These are phyloP conservation scores for Vanessa tameamea DNA, from an alignment of 1,140 invertebrate genomes.

Conservation along the genomic window DNA sequence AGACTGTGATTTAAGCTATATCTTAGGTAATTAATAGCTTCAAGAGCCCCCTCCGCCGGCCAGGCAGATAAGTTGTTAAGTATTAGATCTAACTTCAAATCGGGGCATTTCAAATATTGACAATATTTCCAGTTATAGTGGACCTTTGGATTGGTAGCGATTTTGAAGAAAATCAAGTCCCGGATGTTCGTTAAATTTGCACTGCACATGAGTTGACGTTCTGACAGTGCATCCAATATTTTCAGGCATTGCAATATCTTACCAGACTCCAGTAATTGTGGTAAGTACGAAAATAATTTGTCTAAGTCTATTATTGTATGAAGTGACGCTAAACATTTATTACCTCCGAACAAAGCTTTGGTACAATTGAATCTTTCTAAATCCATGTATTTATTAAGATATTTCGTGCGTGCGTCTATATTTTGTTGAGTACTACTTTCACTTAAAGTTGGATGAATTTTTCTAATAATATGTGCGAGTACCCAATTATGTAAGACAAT, in stretches of 20 bases:
- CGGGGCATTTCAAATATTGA: constrained; percentile 67
- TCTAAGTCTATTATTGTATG: constrained; percentile 73
- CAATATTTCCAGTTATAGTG: constrained; percentile 76
- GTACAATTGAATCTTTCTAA: constrained; percentile 69
- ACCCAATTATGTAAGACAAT: constrained; percentile 78
- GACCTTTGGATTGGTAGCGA: constrained; percentile 66
- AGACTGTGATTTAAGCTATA: constrained; percentile 60
- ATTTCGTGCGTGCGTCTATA: constrained; percentile 73
- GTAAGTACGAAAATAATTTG: constrained; percentile 66
- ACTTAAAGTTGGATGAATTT: constrained; percentile 70
- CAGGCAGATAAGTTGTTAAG: constrained; percentile 72
- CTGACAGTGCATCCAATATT: constrained; percentile 71
- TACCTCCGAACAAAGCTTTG: constrained; percentile 69
- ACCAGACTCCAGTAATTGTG: constrained; percentile 60
- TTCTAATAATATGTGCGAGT: constrained; percentile 76
- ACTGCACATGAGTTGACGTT: constrained; percentile 66
- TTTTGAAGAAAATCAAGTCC: constrained; percentile 74
- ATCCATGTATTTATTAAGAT: constrained; percentile 75
- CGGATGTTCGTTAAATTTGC: constrained; percentile 66
- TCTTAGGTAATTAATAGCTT: constrained; percentile 70
- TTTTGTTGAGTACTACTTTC: constrained; percentile 71
- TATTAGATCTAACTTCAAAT: constrained; percentile 68
- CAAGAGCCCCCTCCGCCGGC: constrained; percentile 71
- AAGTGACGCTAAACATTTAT: constrained; percentile 74
- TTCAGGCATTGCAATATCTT: constrained; percentile 72